Evolutionary conservation across 2,113 vertebrate species (phyloP).

Genomic region (Dascyllus trimaculatus): DNA sequence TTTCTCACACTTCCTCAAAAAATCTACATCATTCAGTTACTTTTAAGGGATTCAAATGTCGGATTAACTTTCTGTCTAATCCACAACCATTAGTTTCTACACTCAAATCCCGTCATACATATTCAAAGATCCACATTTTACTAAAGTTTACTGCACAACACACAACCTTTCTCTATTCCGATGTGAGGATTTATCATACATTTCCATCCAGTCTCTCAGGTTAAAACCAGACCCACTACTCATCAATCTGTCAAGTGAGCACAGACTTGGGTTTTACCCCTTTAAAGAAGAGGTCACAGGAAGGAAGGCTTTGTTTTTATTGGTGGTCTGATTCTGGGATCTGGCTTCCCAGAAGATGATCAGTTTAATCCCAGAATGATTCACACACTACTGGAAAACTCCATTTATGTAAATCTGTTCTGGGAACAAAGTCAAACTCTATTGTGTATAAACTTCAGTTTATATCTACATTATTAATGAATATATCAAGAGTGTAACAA

Average conservation of each 20-base stretch:
- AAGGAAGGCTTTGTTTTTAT: slow-evolving; percentile 50
- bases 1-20: neutral
- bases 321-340: slow-evolving; percentile 34
- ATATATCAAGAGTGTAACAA: neutral
- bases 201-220: neutral
- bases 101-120: too few species aligned
- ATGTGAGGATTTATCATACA: too few species aligned
- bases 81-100: neutral
- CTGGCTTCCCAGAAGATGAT: slow-evolving; percentile 41
- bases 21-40: neutral
- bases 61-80: neutral
- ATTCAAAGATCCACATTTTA: neutral
- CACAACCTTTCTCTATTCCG: neutral
- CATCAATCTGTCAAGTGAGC: slow-evolving; percentile 24
- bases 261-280: slow-evolving; percentile 26
- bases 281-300: slow-evolving; percentile 55
- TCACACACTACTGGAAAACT: slow-evolving; percentile 17
- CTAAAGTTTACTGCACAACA: neutral
- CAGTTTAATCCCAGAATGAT: slow-evolving; percentile 31
- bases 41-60: neutral
- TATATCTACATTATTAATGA: neutral
- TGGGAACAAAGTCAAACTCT: neutral
- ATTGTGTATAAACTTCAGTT: neutral
- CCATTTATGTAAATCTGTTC: neutral
- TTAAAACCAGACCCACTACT: neutral